These are phyloP conservation scores for Amphiprion ocellaris DNA, from an alignment of 2,113 vertebrate genomes.

Conservation along the genomic window DNA sequence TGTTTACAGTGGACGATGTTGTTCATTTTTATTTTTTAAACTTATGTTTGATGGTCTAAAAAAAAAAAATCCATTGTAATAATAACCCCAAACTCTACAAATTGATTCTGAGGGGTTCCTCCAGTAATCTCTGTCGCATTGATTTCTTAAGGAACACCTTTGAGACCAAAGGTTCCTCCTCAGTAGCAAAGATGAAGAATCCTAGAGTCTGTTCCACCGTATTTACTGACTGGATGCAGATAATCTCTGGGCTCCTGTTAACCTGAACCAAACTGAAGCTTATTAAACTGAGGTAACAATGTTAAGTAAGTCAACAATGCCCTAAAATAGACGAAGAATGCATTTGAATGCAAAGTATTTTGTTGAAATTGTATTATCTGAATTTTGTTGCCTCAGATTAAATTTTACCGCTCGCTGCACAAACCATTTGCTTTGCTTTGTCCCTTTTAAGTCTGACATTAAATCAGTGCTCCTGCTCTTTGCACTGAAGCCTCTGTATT, in stretches of 20 bases:
- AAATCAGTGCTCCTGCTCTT: constrained; percentile 41
- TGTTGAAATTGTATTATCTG: not conserved
- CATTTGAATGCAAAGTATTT: constrained; percentile 6
- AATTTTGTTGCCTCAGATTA: not conserved
- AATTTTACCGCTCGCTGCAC: not conserved
- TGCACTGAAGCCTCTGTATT: constrained; percentile 31
- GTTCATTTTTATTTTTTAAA: too few species aligned
- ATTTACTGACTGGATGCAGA: not conserved
- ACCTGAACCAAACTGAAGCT: not conserved
- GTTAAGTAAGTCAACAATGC: not conserved
- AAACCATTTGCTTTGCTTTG: not conserved
- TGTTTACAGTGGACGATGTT: too few species aligned
- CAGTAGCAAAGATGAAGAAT: too few species aligned
- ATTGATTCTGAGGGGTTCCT: too few species aligned
- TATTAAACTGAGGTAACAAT: not conserved
- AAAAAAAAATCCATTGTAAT: too few species aligned
- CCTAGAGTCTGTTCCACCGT: too few species aligned
- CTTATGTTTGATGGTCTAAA: too few species aligned
- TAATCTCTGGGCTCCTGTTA: not conserved
- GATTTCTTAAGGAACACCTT: too few species aligned
- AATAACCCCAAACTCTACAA: too few species aligned
- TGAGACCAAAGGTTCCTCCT: too few species aligned
- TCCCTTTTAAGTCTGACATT: constrained; percentile 7
- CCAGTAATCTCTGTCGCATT: too few species aligned
- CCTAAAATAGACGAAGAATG: not conserved